Base-by-base conservation (phyloP, 2,888 invertebrate genomes). In the Oxyscelio sp. region DNA sequence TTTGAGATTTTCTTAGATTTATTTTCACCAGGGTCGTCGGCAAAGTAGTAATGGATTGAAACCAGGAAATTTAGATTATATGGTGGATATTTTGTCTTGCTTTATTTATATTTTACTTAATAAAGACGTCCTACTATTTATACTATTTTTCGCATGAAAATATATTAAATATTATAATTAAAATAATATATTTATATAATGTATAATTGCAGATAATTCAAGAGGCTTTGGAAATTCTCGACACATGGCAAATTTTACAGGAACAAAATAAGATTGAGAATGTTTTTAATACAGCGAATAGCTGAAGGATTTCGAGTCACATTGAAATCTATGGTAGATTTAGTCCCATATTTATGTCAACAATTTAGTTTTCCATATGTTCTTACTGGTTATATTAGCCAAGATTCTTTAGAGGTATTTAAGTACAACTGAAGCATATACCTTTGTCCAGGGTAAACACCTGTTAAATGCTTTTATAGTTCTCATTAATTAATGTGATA, bases 161-260 rank as follows among this genome's bases (percentile, higher is more conserved):
- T 54, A 31, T 54, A n/a, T n/a, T n/a, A n/a, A n/a, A n/a, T n/a
- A n/a, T n/a, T n/a, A n/a, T n/a, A n/a, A n/a, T n/a, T n/a, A n/a
- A n/a, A n/a, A n/a, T n/a, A n/a, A n/a, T n/a, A n/a, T n/a, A n/a
- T n/a, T n/a, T n/a, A n/a, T 54, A 31, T 15, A 54, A 54, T 54
- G 13, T 54, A 54, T 54, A 54, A 54, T 54, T 54, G 52, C 54
- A 54, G 27, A 54, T 54, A 52, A 52, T 52, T 21, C 1, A 52
- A 22, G 52, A 52, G 24, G 21, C 52, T 8, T 24, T 52, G 22
- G 52, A 52, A 52, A 52, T 52, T 52, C 52, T 52, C 52, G 52
- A 52, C 22, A 52, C 21, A 9, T 52, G 22, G 52, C 13, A 52
- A 52, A 52, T 52, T 21, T 52, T 52, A 52, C 5, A 8, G 4